Percentiles rank a stretch among this genome's conserved stretches.
Evolutionary conservation across 2,113 vertebrate genomes (phyloP).

Genomic region (Oreocharis arfaki): DNA sequence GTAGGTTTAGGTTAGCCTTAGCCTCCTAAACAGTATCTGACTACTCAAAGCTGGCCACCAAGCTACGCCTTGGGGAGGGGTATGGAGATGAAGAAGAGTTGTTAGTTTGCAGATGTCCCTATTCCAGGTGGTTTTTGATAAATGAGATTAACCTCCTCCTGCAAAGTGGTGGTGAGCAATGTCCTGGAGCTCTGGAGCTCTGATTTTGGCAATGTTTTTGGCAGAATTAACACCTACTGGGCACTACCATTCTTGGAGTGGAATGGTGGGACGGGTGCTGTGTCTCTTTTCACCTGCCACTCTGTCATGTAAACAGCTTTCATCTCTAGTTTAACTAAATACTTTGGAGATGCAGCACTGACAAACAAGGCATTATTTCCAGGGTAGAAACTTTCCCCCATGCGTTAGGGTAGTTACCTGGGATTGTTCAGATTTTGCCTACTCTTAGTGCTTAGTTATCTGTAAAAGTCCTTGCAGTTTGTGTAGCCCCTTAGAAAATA

Average conservation of each 20-base stretch:
- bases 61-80: neutral
- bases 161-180: neutral
- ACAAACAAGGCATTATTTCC: neutral
- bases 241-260: neutral
- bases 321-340: neutral
- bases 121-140: neutral
- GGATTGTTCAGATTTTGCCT: neutral
- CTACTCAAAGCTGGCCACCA: neutral
- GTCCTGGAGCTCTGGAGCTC: neutral
- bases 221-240: neutral
- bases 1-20: neutral
- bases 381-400: neutral
- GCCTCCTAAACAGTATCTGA: neutral
- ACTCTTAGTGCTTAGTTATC: neutral
- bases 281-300: neutral
- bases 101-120: neutral
- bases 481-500: neutral
- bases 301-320: neutral
- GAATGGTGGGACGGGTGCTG: neutral
- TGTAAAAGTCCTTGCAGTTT: neutral
- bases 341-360: neutral
- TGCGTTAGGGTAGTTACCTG: neutral
- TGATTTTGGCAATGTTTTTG: neutral
- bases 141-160: neutral
- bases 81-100: neutral